Conservation (phyloP, 2,797 vertebrate genomes). For the Tolypeutes matacus region DNA sequence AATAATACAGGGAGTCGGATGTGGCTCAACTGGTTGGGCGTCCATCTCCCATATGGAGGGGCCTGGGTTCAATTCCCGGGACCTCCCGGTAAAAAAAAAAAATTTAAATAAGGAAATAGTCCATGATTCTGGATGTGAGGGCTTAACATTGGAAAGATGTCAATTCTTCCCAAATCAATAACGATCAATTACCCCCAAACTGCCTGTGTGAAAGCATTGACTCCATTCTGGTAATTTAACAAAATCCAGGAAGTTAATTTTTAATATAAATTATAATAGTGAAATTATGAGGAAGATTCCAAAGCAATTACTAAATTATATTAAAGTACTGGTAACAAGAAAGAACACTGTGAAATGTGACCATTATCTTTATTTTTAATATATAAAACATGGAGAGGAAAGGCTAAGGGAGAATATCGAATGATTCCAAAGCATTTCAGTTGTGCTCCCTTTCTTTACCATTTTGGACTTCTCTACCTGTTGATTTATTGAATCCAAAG, state of each 20-base stretch:
- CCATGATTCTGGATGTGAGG: not conserved
- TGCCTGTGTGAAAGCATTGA: not conserved
- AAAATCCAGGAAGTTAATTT: not conserved
- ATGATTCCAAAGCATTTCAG: conserved; percentile 11
- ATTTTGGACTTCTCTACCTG: not conserved
- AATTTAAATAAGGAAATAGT: conserved; percentile 8
- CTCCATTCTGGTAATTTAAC: not conserved
- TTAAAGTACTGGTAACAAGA: not conserved
- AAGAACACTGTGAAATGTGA: conserved; percentile 19
- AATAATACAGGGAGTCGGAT: no score
- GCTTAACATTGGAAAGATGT: not conserved
- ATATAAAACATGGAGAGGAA: not conserved
- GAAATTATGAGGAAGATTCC: not conserved
- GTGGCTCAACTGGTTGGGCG: no score
- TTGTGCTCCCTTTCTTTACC: not conserved
- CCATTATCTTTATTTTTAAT: not conserved
- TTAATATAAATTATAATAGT: not conserved
- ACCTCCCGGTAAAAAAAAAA: no score
- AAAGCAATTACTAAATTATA: not conserved
- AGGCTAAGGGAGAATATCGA: not conserved
- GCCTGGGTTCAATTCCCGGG: no score
- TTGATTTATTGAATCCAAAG: conserved; percentile 16
- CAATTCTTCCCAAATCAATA: not conserved
- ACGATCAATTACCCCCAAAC: not conserved
- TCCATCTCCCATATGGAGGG: no score